Evolutionary conservation across 2,113 vertebrate genomes (phyloP).

Genomic region (Octodon degus): DNA sequence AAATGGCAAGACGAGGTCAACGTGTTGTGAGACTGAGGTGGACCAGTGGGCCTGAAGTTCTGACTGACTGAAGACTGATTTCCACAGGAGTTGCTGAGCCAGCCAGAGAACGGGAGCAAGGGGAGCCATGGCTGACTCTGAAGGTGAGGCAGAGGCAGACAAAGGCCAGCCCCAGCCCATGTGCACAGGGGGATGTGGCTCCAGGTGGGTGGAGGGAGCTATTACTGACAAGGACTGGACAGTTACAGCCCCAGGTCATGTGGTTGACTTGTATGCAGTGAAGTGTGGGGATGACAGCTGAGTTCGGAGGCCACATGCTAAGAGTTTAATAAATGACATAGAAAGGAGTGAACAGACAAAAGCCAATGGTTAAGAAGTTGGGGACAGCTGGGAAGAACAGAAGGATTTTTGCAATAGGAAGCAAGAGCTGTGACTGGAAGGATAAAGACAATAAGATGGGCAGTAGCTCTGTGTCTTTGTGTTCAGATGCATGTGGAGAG

Average conservation of each 20-base stretch:
- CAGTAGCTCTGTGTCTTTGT: not conserved
- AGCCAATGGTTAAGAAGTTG: not conserved
- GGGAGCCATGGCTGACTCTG: not conserved
- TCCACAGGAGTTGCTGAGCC: not conserved
- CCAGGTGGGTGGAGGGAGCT: not conserved
- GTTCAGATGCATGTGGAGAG: accelerated
- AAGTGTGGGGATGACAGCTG: not conserved
- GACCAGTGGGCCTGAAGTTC: not conserved
- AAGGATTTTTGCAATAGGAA: not conserved
- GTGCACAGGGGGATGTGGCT: not conserved
- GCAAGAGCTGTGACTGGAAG: not conserved
- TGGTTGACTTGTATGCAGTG: too few species aligned
- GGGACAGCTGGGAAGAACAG: not conserved
- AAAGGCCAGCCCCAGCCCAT: not conserved
- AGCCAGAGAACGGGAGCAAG: not conserved
- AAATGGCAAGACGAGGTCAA: not conserved
- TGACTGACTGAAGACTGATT: not conserved
- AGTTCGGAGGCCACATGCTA: not conserved
- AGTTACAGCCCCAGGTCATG: not conserved
- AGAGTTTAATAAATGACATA: not conserved
- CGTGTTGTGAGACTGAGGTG: not conserved
- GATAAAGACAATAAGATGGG: not conserved
- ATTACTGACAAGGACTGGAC: not conserved
- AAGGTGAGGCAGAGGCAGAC: not conserved
- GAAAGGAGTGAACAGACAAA: not conserved